Evolutionary conservation across 2,888 invertebrate species (phyloP).

Genomic region (Nephrotoma flavescens): DNA sequence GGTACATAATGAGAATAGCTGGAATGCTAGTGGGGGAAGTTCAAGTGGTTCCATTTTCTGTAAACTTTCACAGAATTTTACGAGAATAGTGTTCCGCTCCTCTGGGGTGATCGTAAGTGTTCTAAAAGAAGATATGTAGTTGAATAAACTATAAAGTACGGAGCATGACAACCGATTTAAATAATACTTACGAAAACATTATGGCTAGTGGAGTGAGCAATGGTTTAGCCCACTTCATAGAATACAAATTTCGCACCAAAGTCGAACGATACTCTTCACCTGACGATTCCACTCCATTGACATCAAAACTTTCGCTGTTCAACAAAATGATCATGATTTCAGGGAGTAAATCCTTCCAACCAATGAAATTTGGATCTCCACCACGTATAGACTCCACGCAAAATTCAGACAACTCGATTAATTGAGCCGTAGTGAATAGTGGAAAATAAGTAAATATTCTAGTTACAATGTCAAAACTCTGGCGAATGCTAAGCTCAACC

Average conservation of each 20-base stretch:
- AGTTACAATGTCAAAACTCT: conserved; percentile 35
- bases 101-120: conserved; percentile 36
- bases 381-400: conserved; percentile 38
- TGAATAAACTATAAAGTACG: neutral
- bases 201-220: conserved; percentile 41
- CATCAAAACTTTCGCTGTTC: conserved; percentile 33
- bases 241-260: conserved; percentile 37
- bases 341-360: conserved; percentile 51
- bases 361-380: conserved; percentile 35
- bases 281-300: conserved; percentile 36
- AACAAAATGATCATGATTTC: conserved; percentile 35
- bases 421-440: conserved; percentile 35
- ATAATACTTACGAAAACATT: conserved; percentile 42
- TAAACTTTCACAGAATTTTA: conserved; percentile 38
- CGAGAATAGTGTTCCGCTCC: conserved; percentile 38
- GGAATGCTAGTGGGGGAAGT: conserved; percentile 45
- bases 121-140: conserved; percentile 22
- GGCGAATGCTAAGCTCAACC: conserved; percentile 29
- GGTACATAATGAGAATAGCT: conserved; percentile 40
- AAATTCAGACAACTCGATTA: conserved; percentile 39
- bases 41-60: conserved; percentile 39
- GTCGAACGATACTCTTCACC: conserved; percentile 41
- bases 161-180: neutral
- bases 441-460: conserved; percentile 34
- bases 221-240: conserved; percentile 38